Percentiles rank a stretch among this genome's conserved stretches.
Evolutionary conservation across 2,113 vertebrate genomes (phyloP).

Genomic region (Cichladusa arquata): DNA sequence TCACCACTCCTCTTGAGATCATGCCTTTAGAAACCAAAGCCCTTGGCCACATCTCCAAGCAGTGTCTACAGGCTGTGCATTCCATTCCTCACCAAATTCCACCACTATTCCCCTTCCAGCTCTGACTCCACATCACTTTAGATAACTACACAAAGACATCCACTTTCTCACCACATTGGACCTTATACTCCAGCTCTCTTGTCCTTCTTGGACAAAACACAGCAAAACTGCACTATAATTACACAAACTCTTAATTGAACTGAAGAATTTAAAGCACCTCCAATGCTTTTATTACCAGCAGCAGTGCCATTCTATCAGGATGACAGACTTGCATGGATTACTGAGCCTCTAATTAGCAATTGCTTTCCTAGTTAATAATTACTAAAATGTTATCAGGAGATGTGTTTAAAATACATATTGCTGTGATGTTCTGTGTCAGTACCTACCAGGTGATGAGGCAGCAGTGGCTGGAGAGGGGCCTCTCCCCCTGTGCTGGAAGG

Average conservation of each 20-base stretch:
- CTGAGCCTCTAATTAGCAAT: slow-evolving; percentile 68
- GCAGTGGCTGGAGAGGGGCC: background rate
- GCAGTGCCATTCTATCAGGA: slow-evolving; percentile 68
- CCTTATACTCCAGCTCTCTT: slow-evolving; percentile 14
- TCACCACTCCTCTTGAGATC: background rate
- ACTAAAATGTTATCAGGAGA: slow-evolving; percentile 34
- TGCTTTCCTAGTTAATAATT: slow-evolving; percentile 55
- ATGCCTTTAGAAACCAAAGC: background rate
- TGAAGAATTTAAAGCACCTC: slow-evolving; percentile 48
- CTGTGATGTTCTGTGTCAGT: background rate
- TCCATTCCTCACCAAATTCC: background rate
- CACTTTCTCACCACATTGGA: background rate
- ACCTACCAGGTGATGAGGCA: background rate
- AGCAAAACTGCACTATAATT: slow-evolving; percentile 49
- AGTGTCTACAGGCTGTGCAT: rapidly evolving
- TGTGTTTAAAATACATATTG: slow-evolving; percentile 16
- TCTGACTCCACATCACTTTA: background rate
- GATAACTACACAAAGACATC: background rate
- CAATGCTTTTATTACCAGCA: slow-evolving; percentile 53
- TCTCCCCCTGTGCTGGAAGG: background rate
- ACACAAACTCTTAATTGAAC: slow-evolving; percentile 72
- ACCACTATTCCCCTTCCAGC: background rate
- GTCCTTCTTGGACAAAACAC: slow-evolving; percentile 43
- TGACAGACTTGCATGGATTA: slow-evolving; percentile 61
- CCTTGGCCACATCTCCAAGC: background rate